Evolutionary conservation across 2,888 invertebrate genomes (phyloP), one percentile per base, ranked within the genome.

Genomic region (Terebella lapidaria): DNA sequence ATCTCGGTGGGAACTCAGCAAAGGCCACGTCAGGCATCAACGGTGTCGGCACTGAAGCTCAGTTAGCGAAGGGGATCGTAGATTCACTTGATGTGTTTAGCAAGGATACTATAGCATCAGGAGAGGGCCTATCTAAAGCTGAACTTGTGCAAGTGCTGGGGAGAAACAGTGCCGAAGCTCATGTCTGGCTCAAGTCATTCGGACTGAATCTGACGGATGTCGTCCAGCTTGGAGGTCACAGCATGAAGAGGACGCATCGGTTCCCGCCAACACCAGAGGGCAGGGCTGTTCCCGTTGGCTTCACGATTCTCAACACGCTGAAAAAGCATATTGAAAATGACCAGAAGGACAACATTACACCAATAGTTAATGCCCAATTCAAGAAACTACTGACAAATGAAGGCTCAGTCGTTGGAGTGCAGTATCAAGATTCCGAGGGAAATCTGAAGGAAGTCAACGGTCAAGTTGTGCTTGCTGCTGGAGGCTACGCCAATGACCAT

Each of bases 21-120:
- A 67, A 67, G 42, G 67, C 65, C 25, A 65, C 64, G 15, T 63
- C 62, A n/a, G 67, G 67, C 2, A 67, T 67, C 15, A 67, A 67
- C 49, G 67, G 58, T 28, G 66, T 58, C 3, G 61, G 47, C 24
- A 60, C 67, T 1, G 29, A 53, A n/a, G 46, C 57, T 5, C 67
- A 67, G 54, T n/a, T 52, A 27, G 57, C 42, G 10, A 22, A 54
- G 15, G 60, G 54, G 10, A 60, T 67, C 18, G 52, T 30, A 2
- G 67, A 66, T 60, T 52, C 53, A 5, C 30, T 66, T 20, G 58
- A 46, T 10, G 15, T n/a, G 3, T 66, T 62, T 52, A 30, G 57
- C 20, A 30, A 59, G 54, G 60, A 60, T 28, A 61, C 59, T 4
- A 35, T 59, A 22, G 10, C 28, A 10, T 62, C 58, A 15, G 64